phyloP scores from a whole-genome alignment of 2,888 invertebrate genomes.

The Cantharis rustica region DNA sequence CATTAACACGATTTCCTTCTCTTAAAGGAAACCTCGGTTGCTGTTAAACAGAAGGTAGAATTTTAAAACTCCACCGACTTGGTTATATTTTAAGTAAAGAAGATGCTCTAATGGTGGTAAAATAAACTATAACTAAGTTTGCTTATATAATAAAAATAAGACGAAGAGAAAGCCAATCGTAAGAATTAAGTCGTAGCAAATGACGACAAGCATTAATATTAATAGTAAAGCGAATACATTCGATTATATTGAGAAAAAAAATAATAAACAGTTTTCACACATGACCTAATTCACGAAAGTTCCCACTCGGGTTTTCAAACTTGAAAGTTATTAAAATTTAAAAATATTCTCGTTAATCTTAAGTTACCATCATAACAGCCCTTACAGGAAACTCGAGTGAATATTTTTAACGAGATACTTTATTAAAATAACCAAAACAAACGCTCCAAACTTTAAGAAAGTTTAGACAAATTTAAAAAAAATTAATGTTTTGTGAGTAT shows the following conservation, averaged over 20 bases:
- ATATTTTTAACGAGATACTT: not conserved
- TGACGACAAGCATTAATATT: too few relatives aligned
- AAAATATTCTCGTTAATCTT: not conserved
- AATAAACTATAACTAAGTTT: too few relatives aligned
- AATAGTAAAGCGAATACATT: too few relatives aligned
- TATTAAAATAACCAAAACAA: not conserved
- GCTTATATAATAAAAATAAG: too few relatives aligned
- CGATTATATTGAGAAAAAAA: not conserved
- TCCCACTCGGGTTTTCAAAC: not conserved
- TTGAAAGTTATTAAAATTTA: not conserved
- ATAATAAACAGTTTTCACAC: not conserved
- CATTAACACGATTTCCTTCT: not conserved
- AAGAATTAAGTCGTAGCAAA: too few relatives aligned
- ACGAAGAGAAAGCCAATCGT: too few relatives aligned
- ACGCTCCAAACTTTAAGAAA: not conserved
- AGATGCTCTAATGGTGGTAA: too few relatives aligned
- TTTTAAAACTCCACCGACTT: not conserved
- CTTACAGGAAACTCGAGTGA: not conserved
- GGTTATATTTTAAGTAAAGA: too few relatives aligned
- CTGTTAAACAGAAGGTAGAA: not conserved
- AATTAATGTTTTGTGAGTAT: not conserved
- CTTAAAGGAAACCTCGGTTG: not conserved
- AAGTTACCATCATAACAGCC: not conserved
- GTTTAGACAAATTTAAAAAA: not conserved
- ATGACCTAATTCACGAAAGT: not conserved